phyloP scores from a whole-genome alignment of 2,888 invertebrate species.

The Cheilosia grossa region DNA sequence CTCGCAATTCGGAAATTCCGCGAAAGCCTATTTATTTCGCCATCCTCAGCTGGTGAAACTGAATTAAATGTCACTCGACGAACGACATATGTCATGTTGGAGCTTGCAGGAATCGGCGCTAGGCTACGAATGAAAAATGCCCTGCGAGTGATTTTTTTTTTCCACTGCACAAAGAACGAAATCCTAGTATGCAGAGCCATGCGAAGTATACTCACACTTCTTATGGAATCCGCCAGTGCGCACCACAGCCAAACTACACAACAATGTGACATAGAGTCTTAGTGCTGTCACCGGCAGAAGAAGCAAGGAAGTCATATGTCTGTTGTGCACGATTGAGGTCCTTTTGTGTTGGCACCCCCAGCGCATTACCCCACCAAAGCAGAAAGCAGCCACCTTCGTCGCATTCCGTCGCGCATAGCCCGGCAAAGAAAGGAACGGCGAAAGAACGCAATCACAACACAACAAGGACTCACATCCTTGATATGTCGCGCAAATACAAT shows the following conservation, averaged over 20 bases:
- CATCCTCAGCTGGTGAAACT: slow-evolving; percentile 63
- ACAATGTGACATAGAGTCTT: slow-evolving; percentile 60
- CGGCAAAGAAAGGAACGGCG: slow-evolving; percentile 28
- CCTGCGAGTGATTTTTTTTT: slow-evolving; percentile 51
- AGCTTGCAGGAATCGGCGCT: background rate
- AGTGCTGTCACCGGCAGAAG: slow-evolving; percentile 59
- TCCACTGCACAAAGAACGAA: slow-evolving; percentile 37
- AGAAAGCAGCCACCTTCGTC: slow-evolving; percentile 5
- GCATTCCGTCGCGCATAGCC: slow-evolving; percentile 63
- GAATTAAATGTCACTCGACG: slow-evolving; percentile 74
- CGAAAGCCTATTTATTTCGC: slow-evolving; percentile 70
- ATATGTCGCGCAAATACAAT: slow-evolving; percentile 74
- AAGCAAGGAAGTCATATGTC: slow-evolving; percentile 60
- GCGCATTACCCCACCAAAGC: slow-evolving; percentile 1
- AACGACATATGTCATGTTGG: slow-evolving; percentile 67
- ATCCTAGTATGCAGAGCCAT: slow-evolving; percentile 34
- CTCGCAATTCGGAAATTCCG: slow-evolving; percentile 62
- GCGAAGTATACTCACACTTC: slow-evolving; percentile 35
- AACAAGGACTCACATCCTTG: slow-evolving; percentile 73
- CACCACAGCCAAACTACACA: slow-evolving; percentile 35
- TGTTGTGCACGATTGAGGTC: slow-evolving; percentile 67
- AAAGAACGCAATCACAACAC: slow-evolving; percentile 72
- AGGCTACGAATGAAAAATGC: slow-evolving; percentile 52
- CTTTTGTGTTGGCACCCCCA: slow-evolving; percentile 50
- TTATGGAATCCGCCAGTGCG: slow-evolving; percentile 4